Base-by-base conservation (phyloP, 1,140 invertebrate species). In the Penaeus chinensis region DNA sequence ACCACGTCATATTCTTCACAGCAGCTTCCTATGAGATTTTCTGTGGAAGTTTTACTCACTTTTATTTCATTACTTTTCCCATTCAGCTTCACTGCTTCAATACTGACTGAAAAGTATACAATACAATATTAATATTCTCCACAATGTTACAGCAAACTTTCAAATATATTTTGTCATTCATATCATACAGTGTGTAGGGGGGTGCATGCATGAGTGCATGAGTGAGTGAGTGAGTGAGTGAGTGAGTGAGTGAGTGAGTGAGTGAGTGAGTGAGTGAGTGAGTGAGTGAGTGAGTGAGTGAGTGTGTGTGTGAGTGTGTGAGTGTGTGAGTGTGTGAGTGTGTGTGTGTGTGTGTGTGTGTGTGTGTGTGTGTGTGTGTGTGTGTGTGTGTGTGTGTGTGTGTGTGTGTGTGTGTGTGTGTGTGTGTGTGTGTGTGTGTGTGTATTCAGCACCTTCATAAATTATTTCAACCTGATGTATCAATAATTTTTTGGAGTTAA, bases 21-120 rank as follows among this genome's bases (percentile, higher is more conserved):
- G 18, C 42, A 2, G 27, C 69, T 42, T 54, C 85, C 85, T 71
- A 82, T 76, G 20, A 87, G 80, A 71, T 87, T 87, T 62, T n/a
- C 24, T 0, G 79, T 74, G 10, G 85, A 82, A 10, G 82, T 61
- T 32, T 61, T 5, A 77, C 77, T 69, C 27, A 87, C 61, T 27
- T 8, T 8, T 27, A 87, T 76, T 11, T 87, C 76, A 80, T 87
- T 87, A 27, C 62, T 62, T 19, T 27, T 22, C 3, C 65, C 85
- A 87, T 87, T 87, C 47, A 87, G 69, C 79, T 76, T 37, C 8
- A 77, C 66, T n/a, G 79, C 79, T 69, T 87, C 85, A n/a, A 82
- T 62, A 47, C 79, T 80, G 81, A 77, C 85, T 87, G 85, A 32
- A 78, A 78, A 80, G n/a, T 13, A 32, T 2, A 27, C 0, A 65